Conservation (phyloP, 1,140 invertebrate genomes). For the Teleopsis dalmanni region DNA sequence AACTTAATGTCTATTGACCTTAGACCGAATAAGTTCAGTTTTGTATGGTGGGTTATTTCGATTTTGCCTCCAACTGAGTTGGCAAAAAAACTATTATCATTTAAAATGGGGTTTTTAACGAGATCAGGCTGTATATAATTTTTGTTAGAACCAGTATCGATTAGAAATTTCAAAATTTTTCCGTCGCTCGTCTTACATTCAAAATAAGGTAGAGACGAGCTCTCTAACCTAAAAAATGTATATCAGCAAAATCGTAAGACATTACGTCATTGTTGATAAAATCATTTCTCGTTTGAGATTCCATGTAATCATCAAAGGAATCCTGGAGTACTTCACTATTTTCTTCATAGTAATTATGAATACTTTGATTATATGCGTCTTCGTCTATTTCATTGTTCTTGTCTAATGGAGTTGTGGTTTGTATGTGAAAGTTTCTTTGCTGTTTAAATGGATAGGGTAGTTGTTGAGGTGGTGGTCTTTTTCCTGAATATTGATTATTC, state of each 20-base stretch:
- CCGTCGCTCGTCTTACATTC: conserved; percentile 5
- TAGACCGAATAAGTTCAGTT: conserved; percentile 5
- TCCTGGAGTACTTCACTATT: no score
- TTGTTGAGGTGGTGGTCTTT: no score
- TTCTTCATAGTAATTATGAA: background rate
- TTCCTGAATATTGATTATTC: no score
- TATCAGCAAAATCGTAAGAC: background rate
- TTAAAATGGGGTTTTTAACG: conserved; percentile 3
- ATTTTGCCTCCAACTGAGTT: conserved; percentile 6
- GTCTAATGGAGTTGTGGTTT: background rate
- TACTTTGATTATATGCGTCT: background rate
- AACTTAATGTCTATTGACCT: conserved; percentile 7
- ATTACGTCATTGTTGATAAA: background rate
- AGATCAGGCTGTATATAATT: conserved; percentile 10
- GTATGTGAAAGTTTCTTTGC: background rate
- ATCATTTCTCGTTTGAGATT: no score
- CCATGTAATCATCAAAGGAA: no score
- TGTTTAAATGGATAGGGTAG: no score
- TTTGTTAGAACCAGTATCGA: conserved; percentile 12
- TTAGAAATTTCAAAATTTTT: conserved; percentile 8
- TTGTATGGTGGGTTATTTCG: conserved; percentile 6
- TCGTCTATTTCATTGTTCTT: background rate
- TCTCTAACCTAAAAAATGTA: conserved; percentile 12
- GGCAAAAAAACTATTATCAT: conserved; percentile 6
- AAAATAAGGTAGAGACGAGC: conserved; percentile 5